Conservation (phyloP, 2,113 vertebrate genomes). For the Chrysemys picta region DNA sequence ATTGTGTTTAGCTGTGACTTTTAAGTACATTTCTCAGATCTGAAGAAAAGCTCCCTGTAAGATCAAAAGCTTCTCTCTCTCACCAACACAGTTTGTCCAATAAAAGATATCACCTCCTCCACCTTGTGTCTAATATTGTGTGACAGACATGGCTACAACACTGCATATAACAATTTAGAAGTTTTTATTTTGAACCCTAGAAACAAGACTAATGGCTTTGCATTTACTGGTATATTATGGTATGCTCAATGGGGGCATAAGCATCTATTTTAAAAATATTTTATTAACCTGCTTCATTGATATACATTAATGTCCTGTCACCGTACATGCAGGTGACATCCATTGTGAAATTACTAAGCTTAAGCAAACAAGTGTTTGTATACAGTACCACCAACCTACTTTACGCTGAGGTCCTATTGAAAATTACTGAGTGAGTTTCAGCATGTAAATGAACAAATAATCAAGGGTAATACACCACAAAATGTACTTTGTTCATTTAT, state of each 20-base stretch:
- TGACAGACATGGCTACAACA: neutral
- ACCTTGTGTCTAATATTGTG: neutral
- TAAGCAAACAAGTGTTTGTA: neutral
- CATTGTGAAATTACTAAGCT: rapidly evolving
- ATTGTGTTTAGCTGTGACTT: neutral
- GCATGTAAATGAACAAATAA: neutral
- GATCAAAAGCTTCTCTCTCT: neutral
- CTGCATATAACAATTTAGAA: neutral
- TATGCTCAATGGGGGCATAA: neutral
- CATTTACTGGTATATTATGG: constrained; percentile 31
- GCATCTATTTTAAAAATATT: neutral
- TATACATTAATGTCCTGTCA: neutral
- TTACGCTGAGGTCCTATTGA: constrained; percentile 7
- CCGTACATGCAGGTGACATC: neutral
- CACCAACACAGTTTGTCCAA: neutral
- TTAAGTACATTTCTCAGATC: neutral
- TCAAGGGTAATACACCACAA: neutral
- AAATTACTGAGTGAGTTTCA: neutral
- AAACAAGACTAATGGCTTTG: constrained; percentile 32
- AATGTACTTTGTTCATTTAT: neutral
- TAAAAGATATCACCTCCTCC: neutral
- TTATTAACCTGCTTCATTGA: neutral
- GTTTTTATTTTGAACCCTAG: neutral
- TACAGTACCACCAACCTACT: neutral
- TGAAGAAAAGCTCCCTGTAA: neutral